Evolutionary conservation across 2,888 invertebrate genomes (phyloP), one percentile per base, ranked within the genome.

Genomic region (Andrena chrysosceles): DNA sequence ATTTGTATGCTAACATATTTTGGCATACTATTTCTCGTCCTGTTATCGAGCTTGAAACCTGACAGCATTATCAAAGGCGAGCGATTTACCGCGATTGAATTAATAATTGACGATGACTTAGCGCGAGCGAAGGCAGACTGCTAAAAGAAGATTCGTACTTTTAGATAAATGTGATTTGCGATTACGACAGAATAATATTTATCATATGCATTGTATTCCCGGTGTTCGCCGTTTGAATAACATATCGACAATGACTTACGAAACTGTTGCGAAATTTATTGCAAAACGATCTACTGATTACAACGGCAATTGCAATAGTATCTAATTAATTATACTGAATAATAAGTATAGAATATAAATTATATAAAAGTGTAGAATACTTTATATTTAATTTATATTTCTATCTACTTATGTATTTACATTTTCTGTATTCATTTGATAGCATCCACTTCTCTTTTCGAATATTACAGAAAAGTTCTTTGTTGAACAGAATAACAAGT

Each of bases 1-100:
- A 77, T 74, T 77, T 73, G 78, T 79, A 79, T 87, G 87, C 66
- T 85, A 85, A 81, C 49, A 82, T 76, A 69, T 76, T 82, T 87
- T 66, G 26, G 10, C 77, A 72, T 66, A 60, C 42, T 63, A 76
- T 20, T 63, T 60, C 59, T 29, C 54, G 63, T 54, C 49, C 33
- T 59, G 31, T 68, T 69, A 33, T 80, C 54, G 56, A 60, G 7
- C 63, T 13, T n/a, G 23, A 20, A 49, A 31, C 70, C 54, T 56
- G 67, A 78, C 69, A 60, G 59, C 4, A 49, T 16, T 80, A 77
- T 76, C 83, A 26, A 48, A 6, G 13, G 16, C 2, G 66, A 49
- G n/a, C 52, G n/a, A 77, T 70, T 64, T 66, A 63, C n/a, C 48
- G 59, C 64, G 59, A 68, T 35, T 67, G 60, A 68, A 72, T 49